These are phyloP conservation scores for Hyles vespertilio DNA, from an alignment of 1,140 invertebrate species.

Conservation along the genomic window DNA sequence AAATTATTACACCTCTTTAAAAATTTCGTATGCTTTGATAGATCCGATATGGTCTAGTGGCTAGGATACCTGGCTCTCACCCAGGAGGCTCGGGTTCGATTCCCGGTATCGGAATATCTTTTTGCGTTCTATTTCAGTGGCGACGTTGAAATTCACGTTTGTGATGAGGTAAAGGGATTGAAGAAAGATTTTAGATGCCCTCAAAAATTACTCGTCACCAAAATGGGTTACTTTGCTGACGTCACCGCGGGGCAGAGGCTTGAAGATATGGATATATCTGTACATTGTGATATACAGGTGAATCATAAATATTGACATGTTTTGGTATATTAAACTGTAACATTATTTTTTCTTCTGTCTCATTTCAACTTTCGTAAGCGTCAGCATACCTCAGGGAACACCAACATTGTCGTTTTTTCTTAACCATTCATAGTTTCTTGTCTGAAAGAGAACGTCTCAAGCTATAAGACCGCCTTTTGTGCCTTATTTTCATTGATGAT, in stretches of 20 bases:
- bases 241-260: constrained; percentile 88
- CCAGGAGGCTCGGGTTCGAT: constrained; percentile 37
- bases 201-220: constrained; percentile 87
- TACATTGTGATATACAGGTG: constrained; percentile 92
- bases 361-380: too few species aligned
- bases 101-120: constrained; percentile 36
- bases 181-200: constrained; percentile 93
- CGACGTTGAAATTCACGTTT: constrained; percentile 91
- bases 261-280: constrained; percentile 97
- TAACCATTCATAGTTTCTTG: too few species aligned
- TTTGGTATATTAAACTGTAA: background rate
- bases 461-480: too few species aligned
- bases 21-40: too few species aligned
- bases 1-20: too few species aligned
- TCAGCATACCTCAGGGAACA: too few species aligned
- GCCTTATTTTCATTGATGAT: too few species aligned
- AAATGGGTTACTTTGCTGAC: constrained; percentile 97
- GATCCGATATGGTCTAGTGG: constrained; percentile 44
- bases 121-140: constrained; percentile 70
- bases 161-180: constrained; percentile 89
- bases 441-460: too few species aligned
- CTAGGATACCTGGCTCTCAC: constrained; percentile 40
- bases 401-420: too few species aligned
- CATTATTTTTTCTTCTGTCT: constrained; percentile 21
- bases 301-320: background rate